Evolutionary conservation across 2,797 vertebrate species (phyloP).

Genomic region (Tangara arthus): DNA sequence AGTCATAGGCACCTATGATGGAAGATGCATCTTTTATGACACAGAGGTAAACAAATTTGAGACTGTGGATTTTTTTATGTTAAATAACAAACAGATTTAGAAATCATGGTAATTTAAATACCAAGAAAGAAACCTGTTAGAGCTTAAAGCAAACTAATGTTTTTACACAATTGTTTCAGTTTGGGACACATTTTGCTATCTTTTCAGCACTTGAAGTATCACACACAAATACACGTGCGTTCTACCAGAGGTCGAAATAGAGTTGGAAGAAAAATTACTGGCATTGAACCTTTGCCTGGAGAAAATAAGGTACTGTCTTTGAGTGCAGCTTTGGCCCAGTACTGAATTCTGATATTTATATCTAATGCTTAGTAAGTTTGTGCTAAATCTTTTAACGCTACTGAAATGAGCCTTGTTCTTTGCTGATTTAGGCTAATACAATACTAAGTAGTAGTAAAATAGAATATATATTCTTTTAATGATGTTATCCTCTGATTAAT

Average conservation of each 20-base stretch:
- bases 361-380: not conserved
- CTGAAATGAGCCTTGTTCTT: not conserved
- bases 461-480: not conserved
- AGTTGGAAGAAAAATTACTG: conserved; percentile 98
- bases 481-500: not conserved
- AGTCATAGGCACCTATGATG: conserved; percentile 96
- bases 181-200: not conserved
- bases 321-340: not conserved
- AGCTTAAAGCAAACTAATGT: not conserved
- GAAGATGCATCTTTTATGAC: conserved; percentile 98
- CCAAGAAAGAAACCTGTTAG: not conserved
- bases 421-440: not conserved
- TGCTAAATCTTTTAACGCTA: not conserved
- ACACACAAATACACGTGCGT: conserved; percentile 96
- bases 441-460: not conserved
- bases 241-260: conserved; percentile 97
- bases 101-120: not conserved
- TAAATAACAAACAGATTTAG: not conserved
- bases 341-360: not conserved
- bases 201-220: conserved; percentile 93
- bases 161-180: not conserved
- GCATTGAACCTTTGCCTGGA: conserved; percentile 96
- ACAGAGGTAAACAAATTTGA: conserved; percentile 84
- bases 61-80: accelerated
- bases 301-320: conserved; percentile 90